Evolutionary conservation across 2,888 invertebrate species (phyloP), one percentile per base, ranked within the genome.

Genomic region (Agrypnus murinus): DNA sequence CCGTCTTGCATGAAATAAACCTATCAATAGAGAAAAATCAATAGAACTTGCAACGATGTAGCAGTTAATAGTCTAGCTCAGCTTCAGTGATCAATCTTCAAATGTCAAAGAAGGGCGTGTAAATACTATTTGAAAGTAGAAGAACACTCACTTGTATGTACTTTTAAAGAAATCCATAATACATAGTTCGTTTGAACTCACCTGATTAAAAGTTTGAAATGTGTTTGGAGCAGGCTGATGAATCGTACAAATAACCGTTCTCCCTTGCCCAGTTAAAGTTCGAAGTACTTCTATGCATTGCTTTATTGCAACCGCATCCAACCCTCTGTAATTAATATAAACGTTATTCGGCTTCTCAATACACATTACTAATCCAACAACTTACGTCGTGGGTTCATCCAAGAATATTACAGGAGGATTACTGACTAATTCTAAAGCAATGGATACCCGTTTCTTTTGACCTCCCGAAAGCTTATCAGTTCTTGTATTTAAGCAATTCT

Each of bases 311-410:
- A 92, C 90, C 74, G 92, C 89, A 83, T 94, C 94, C 73, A 94
- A 84, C 5, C 94, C 94, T 66, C 93, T 90, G 5, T 3, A 25
- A 5, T 5, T n/a, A n/a, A n/a, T n/a, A n/a, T n/a, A n/a, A 25
- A 25, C 2, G 5, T 25, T 25, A 25, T 25, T 25, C 2, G 25
- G 25, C 25, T 5, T 25, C 5, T 25, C 25, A 3, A 3, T 25
- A 25, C 2, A 25, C 25, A 3, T 3, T 25, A 25, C 2, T 25
- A 5, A 5, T 25, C 25, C 2, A 25, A 3, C 5, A 25, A 25
- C 89, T 88, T 84, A 93, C 94, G 92, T 92, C 2, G 94, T 94
- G 17, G 94, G 94, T 83, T 94, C 94, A 83, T 94, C 94, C 5
- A 25, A 25, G 5, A 25, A 25, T 25, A 25, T 25, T 25, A 25